These are phyloP conservation scores for Vesta saturnalis DNA, from an alignment of 2,888 invertebrate species.

Conservation along the genomic window DNA sequence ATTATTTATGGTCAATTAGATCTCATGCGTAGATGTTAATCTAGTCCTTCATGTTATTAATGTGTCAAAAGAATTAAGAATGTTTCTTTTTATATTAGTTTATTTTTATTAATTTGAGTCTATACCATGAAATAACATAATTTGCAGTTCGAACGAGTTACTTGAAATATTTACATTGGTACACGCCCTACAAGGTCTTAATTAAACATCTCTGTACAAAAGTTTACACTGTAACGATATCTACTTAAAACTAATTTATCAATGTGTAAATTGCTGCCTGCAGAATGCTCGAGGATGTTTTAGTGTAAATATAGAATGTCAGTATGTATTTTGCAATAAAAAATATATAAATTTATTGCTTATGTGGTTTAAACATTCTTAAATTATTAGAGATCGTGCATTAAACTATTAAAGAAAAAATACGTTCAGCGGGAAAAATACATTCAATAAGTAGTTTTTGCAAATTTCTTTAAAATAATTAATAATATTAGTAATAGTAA, in stretches of 20 bases:
- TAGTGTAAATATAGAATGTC: slow-evolving; percentile 2
- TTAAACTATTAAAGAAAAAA: too few relatives aligned
- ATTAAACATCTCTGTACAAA: background rate
- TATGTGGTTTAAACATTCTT: background rate
- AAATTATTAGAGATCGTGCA: too few relatives aligned
- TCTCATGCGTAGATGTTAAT: slow-evolving; percentile 20
- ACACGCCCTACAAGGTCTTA: background rate
- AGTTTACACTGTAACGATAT: background rate
- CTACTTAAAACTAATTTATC: slow-evolving; percentile 19
- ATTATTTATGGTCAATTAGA: slow-evolving; percentile 25
- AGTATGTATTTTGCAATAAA: background rate
- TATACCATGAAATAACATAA: background rate
- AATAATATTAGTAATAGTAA: too few relatives aligned
- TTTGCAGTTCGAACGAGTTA: slow-evolving; percentile 8
- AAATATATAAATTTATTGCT: background rate
- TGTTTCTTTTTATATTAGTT: background rate
- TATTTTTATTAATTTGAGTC: too few relatives aligned
- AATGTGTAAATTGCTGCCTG: background rate
- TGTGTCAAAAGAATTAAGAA: slow-evolving; percentile 15
- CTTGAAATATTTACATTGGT: slow-evolving; percentile 14
- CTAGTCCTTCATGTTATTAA: slow-evolving; percentile 9
- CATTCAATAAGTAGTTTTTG: too few relatives aligned
- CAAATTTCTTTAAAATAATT: too few relatives aligned
- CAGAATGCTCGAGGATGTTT: background rate
- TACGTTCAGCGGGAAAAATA: too few relatives aligned